A percentile compares a stretch with the other conserved stretches of the same genome.
These are phyloP conservation scores for Epizoanthus scotinus DNA, from an alignment of 92 coral and sea anemone genomes.

Conservation along the genomic window DNA sequence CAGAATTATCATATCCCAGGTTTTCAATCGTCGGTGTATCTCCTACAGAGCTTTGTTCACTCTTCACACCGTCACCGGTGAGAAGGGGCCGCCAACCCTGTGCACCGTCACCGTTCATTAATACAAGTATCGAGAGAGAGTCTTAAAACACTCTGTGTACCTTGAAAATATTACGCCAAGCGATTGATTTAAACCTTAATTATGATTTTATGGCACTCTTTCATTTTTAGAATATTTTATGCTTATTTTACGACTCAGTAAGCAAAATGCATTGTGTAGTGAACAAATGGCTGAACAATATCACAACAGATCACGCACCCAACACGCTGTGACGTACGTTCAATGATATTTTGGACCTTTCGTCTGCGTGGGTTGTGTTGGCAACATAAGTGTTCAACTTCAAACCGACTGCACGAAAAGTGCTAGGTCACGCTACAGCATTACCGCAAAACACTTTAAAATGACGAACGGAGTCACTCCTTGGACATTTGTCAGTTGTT, in stretches of 20 bases:
- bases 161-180: conserved; percentile 2
- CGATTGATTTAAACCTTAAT: background rate
- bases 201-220: conserved; percentile 5
- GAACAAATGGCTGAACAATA: conserved; percentile 18
- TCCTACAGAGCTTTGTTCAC: too few species aligned
- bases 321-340: conserved; percentile 23
- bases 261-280: conserved; percentile 8
- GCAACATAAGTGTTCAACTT: background rate
- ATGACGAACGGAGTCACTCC: too few species aligned
- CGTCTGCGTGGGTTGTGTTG: conserved; percentile 1
- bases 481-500: too few species aligned
- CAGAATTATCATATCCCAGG: conserved; percentile 6
- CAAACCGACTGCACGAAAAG: background rate
- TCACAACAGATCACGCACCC: conserved; percentile 19
- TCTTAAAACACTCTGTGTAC: too few species aligned
- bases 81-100: too few species aligned
- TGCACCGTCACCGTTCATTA: too few species aligned
- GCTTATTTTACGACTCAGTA: conserved; percentile 38
- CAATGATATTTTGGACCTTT: conserved; percentile 22
- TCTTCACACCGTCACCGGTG: too few species aligned
- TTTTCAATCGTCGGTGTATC: background rate
- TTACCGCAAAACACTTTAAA: too few species aligned
- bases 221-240: conserved; percentile 22
- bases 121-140: too few species aligned
- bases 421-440: conserved; percentile 23